Evolutionary conservation across 2,888 invertebrate genomes (phyloP).

Genomic region (Scaptomyza tumidula): DNA sequence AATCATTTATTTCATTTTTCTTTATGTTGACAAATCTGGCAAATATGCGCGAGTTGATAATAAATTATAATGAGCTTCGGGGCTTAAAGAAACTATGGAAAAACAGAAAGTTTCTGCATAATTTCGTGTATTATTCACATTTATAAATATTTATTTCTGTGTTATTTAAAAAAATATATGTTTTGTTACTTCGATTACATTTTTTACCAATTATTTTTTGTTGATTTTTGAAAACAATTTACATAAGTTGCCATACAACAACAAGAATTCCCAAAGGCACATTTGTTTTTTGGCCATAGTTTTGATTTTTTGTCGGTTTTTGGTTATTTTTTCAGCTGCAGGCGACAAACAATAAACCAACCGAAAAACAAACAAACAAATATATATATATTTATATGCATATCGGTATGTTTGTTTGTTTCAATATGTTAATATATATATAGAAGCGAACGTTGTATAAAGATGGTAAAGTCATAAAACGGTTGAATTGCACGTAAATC

Average conservation of each 20-base stretch:
- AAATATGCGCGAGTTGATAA: conserved; percentile 7
- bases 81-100: neutral
- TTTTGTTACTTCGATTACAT: conserved; percentile 2
- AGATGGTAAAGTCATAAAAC: conserved; percentile 80
- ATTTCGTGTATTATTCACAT: neutral
- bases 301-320: neutral
- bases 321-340: conserved; percentile 27
- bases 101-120: neutral
- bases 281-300: conserved; percentile 18
- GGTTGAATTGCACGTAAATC: conserved; percentile 81
- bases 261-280: conserved; percentile 51
- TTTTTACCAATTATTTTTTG: conserved; percentile 46
- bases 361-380: conserved; percentile 17
- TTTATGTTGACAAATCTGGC: conserved; percentile 30
- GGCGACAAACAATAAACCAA: conserved; percentile 45
- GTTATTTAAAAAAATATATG: neutral
- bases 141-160: neutral
- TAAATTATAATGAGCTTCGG: conserved; percentile 23
- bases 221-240: conserved; percentile 27
- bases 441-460: conserved; percentile 57
- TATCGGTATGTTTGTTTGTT: conserved; percentile 26
- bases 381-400: conserved; percentile 12
- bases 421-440: neutral
- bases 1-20: conserved; percentile 17
- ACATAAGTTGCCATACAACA: conserved; percentile 44